Evolutionary conservation across 92 coral and sea anemone genomes (phyloP).

Genomic region (Virgularia gustaviana): DNA sequence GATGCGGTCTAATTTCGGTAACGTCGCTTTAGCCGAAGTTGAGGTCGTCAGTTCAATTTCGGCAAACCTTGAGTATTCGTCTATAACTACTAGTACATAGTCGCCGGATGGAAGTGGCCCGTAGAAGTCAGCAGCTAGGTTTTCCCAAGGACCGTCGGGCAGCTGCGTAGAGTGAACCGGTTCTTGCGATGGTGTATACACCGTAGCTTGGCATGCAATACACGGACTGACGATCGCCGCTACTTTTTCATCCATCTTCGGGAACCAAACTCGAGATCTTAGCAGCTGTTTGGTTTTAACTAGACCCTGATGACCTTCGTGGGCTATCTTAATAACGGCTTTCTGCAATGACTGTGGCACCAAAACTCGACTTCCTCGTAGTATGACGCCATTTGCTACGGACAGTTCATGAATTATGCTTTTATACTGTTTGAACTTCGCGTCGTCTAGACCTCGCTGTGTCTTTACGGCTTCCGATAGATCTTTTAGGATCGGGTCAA

Average conservation of each 20-base stretch:
- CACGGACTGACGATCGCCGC: background rate
- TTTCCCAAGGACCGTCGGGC: constrained; percentile 26
- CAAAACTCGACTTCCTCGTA: background rate
- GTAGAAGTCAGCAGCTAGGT: constrained; percentile 17
- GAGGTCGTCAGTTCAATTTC: constrained; percentile 19
- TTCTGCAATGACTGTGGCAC: constrained; percentile 4
- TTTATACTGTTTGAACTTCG: background rate
- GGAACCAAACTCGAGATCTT: background rate
- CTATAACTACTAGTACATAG: constrained; percentile 29
- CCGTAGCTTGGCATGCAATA: constrained; percentile 26
- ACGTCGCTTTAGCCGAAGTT: constrained; percentile 19
- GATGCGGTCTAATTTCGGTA: constrained; percentile 44
- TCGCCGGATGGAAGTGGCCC: constrained; percentile 30
- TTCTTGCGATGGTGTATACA: constrained; percentile 24
- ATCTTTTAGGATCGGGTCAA: constrained; percentile 6
- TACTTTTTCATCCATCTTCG: background rate
- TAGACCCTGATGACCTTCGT: constrained; percentile 10
- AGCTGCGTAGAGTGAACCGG: constrained; percentile 7
- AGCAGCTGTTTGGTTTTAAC: background rate
- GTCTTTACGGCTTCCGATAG: too few species aligned
- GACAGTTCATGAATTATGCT: background rate
- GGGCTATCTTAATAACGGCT: background rate
- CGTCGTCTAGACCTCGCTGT: background rate
- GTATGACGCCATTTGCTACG: background rate
- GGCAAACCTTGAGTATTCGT: constrained; percentile 24